phyloP scores from a whole-genome alignment of 2,888 invertebrate species.

The Heliconius aoede region DNA sequence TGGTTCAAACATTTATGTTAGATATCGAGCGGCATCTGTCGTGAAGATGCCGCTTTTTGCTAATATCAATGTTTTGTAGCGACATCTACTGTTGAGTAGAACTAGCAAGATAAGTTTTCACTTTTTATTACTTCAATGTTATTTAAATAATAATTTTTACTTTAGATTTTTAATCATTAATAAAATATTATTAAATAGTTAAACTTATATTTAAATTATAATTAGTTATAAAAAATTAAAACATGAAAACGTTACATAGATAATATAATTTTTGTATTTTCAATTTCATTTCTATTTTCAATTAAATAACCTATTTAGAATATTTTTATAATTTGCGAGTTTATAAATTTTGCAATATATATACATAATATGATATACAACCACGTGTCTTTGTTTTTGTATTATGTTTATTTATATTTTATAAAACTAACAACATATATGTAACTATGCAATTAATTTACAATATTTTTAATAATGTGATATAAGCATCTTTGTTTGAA shows the following conservation, averaged over 20 bases:
- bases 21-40: neutral
- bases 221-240: neutral
- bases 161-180: neutral
- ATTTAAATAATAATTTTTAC: neutral
- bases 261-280: neutral
- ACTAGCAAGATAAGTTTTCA: neutral
- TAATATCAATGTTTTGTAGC: neutral
- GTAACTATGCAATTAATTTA: neutral
- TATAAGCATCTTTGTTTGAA: neutral
- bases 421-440: neutral
- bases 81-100: slow-evolving; percentile 3
- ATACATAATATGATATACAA: neutral
- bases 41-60: neutral
- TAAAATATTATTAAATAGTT: neutral
- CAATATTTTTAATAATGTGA: neutral
- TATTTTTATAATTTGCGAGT: neutral
- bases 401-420: neutral
- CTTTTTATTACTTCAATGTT: neutral
- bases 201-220: neutral
- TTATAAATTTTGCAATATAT: neutral
- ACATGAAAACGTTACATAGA: neutral
- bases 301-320: neutral
- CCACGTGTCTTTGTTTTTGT: neutral
- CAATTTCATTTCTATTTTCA: neutral
- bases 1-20: neutral